Percentiles rank a stretch among this genome's conserved stretches.
These are phyloP conservation scores for Pterois miles DNA, from an alignment of 2,797 vertebrate genomes.

Conservation along the genomic window DNA sequence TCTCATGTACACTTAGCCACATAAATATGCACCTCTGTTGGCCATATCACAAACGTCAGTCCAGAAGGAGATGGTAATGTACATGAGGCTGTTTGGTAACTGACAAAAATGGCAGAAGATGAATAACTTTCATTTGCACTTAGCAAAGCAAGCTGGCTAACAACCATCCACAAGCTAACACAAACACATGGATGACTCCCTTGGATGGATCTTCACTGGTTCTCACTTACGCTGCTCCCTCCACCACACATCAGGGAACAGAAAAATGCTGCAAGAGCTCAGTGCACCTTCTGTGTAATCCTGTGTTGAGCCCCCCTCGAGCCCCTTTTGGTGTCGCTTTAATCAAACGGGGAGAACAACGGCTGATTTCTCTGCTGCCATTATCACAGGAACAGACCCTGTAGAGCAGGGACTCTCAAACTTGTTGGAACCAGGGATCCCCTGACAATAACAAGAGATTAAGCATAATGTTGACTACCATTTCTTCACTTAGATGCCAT, in stretches of 20 bases:
- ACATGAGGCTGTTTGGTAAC: not conserved
- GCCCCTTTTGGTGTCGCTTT: not conserved
- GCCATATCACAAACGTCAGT: too few species aligned
- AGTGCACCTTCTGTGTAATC: not conserved
- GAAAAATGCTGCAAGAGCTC: not conserved
- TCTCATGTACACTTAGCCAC: not conserved
- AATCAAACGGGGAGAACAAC: not conserved
- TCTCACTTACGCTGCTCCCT: not conserved
- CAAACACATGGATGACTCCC: not conserved
- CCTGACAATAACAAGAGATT: too few species aligned
- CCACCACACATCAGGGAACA: not conserved
- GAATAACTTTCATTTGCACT: not conserved
- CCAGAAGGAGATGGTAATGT: too few species aligned
- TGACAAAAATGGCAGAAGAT: not conserved
- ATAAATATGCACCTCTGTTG: not conserved
- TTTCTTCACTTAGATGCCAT: too few species aligned
- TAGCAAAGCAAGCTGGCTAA: not conserved
- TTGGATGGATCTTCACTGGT: not conserved
- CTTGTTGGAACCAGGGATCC: too few species aligned
- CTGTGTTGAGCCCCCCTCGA: not conserved
- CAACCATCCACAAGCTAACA: not conserved
- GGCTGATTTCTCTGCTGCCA: too few species aligned
- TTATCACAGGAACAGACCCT: too few species aligned
- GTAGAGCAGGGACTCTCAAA: too few species aligned
- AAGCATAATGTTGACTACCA: too few species aligned